These are phyloP conservation scores for Athrips mouffetella DNA, from an alignment of 2,888 invertebrate species.

Conservation along the genomic window DNA sequence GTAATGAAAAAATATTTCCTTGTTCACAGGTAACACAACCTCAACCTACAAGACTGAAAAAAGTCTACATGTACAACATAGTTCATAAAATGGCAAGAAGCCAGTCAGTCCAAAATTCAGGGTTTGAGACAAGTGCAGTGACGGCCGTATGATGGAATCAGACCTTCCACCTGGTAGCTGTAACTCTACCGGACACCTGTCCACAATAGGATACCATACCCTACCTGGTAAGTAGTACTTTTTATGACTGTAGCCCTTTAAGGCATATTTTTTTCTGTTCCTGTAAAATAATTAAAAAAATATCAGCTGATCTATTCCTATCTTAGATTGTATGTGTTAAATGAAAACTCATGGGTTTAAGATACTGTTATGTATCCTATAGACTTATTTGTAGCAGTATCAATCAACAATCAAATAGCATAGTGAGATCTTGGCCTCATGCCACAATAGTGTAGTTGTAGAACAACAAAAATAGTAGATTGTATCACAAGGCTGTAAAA, in stretches of 20 bases:
- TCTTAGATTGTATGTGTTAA: too few species aligned
- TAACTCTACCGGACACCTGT: slow-evolving; percentile 74
- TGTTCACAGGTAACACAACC: slow-evolving; percentile 28
- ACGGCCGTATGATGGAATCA: slow-evolving; percentile 67
- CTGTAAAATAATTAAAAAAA: too few species aligned
- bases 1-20: slow-evolving; percentile 19
- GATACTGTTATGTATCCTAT: too few species aligned
- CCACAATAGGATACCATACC: slow-evolving; percentile 71
- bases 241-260: too few species aligned
- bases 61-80: slow-evolving; percentile 36
- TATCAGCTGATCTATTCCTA: background rate
- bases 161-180: slow-evolving; percentile 74
- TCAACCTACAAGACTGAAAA: slow-evolving; percentile 8
- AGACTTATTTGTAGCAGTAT: too few species aligned
- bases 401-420: too few species aligned
- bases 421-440: too few species aligned
- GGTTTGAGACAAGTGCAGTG: slow-evolving; percentile 35
- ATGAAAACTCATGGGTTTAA: too few species aligned
- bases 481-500: too few species aligned
- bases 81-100: slow-evolving; percentile 40
- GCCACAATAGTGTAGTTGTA: too few species aligned
- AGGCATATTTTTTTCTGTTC: too few species aligned
- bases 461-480: too few species aligned
- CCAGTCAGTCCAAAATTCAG: slow-evolving; percentile 25
- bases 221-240: slow-evolving; percentile 60